Percentiles rank a stretch among this genome's conserved stretches.
phyloP scores from a whole-genome alignment of 2,888 invertebrate genomes.

The Sturmia bella region DNA sequence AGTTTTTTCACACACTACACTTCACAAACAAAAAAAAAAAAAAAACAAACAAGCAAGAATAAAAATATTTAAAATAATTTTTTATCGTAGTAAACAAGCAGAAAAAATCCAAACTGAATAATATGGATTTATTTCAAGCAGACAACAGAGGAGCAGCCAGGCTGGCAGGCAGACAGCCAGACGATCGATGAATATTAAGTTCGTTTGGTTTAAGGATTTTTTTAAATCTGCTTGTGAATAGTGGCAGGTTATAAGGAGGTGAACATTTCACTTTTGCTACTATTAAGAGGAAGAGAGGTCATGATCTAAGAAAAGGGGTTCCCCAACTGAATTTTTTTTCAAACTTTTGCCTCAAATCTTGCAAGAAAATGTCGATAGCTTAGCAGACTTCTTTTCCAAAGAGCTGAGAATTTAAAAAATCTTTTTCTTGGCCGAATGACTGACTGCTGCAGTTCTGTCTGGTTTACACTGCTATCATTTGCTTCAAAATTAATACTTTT shows the following conservation, averaged over 20 bases:
- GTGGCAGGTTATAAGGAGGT: conserved; percentile 13
- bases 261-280: neutral
- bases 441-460: conserved; percentile 25
- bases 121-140: conserved; percentile 63
- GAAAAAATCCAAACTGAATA: conserved; percentile 62
- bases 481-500: conserved; percentile 22
- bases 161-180: neutral
- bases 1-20: neutral
- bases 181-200: conserved; percentile 36
- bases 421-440: neutral
- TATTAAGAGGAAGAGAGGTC: no score
- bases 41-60: conserved; percentile 12
- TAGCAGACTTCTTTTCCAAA: neutral
- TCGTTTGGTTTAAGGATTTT: conserved; percentile 26
- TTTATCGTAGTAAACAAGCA: conserved; percentile 63
- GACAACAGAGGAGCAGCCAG: conserved; percentile 18
- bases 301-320: no score
- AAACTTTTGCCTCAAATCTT: no score
- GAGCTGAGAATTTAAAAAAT: conserved; percentile 19
- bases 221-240: conserved; percentile 10
- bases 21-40: neutral
- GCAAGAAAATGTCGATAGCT: neutral
- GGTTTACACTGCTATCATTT: conserved; percentile 33
- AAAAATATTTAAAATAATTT: conserved; percentile 54
- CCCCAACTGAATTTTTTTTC: no score